Base-by-base conservation (phyloP, 1,140 invertebrate genomes). In the Drepana arcuata region DNA sequence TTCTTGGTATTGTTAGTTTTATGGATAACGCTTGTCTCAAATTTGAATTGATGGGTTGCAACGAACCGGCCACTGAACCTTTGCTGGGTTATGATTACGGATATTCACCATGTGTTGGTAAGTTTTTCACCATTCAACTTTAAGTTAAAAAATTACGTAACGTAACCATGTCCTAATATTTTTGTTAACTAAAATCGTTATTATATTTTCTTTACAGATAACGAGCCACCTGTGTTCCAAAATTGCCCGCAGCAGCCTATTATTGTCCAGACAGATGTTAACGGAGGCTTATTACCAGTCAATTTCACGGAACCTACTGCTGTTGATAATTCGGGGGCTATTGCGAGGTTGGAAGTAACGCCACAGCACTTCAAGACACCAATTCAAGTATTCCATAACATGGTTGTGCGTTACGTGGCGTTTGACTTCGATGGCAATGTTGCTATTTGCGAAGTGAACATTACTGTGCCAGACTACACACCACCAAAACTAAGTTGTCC, bases 361-460 rank as follows among this genome's bases (percentile, higher is more conserved):
- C 96, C 96, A 0, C 88, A 92, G 40, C 94, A 93, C 48, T 98
- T 98, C 77, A 91, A 88, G 62, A 96, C 95, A 1, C 96, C 96
- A 0, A 88, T 93, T 50, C 89, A 91, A 53, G 88, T 98, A 13
- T 96, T 98, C 70, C 88, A 95, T 61, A 94, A 97, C 43, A 94
- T 93, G 41, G 92, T 96, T 23, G 93, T 98, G 0, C 93, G 97
- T 86, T 99, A 98, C 60, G 90, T 96, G 2, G 96, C 96, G 0
- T 98, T 94, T 62, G 96, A 99, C 84, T 95, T 95, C 61, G 96
- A 98, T 72, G 96, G 96, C 48, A 98, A 99, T 66, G 94, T 97
- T 13, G 96, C 96, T 14, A 97, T 97, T 70, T 99, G 96, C 66
- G 93, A 95, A 86, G 95, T 98, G 2, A 97, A 97, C 59, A 96